These are phyloP conservation scores for Idaea aversata DNA, from an alignment of 2,888 invertebrate genomes.

Conservation along the genomic window DNA sequence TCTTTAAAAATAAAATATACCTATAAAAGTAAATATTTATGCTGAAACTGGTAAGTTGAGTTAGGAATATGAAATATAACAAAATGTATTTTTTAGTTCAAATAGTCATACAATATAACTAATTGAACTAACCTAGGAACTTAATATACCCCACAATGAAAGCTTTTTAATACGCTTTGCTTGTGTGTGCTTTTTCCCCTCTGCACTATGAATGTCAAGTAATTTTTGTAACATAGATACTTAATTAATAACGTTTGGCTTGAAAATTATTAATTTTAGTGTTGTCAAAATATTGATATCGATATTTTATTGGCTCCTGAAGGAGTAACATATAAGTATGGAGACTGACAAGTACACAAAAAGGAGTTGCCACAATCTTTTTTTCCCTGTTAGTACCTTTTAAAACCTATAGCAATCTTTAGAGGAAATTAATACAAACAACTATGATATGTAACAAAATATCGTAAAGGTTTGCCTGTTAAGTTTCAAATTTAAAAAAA, in stretches of 20 bases:
- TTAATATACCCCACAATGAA: neutral
- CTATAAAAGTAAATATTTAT: no score
- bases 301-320: neutral
- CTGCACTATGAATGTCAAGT: constrained; percentile 27
- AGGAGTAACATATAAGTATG: no score
- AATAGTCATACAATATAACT: neutral
- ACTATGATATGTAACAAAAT: no score
- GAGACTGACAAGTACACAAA: no score
- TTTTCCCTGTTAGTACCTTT: no score
- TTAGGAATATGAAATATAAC: neutral
- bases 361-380: no score
- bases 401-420: no score
- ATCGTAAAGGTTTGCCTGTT: no score
- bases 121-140: neutral
- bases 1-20: no score
- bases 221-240: neutral
- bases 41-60: no score
- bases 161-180: constrained; percentile 30
- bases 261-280: constrained; percentile 1
- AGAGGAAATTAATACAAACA: no score
- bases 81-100: neutral
- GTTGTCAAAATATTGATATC: neutral
- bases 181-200: constrained; percentile 35
- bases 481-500: no score
- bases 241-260: neutral